Evolutionary conservation across 2,113 vertebrate species (phyloP), one percentile per base, ranked within the genome.

Genomic region (Colaptes auratus): DNA sequence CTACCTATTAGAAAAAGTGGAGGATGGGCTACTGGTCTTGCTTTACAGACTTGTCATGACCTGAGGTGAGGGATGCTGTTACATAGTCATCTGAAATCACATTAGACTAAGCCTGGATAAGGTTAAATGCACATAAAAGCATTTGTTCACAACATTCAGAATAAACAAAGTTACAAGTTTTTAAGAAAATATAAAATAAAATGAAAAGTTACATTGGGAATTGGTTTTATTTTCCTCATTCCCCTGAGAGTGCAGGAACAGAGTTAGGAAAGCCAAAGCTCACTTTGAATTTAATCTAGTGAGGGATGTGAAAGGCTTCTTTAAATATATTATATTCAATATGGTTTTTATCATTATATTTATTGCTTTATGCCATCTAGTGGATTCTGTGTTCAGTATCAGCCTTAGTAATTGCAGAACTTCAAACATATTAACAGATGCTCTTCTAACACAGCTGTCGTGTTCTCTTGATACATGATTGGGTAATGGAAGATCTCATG

Each of bases 301-400:
- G 36, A 69, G 35, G 33, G 17, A 46, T 64, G 56, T 52, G 17
- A 59, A 33, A 15, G 42, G 8, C 17, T 74, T 74, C 31, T 55
- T 69, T 53, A 70, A 21, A 4, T 64, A 23, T 20, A 31, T 28
- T 46, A 31, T 46, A 48, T 65, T 75, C 13, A 11, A 65, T 75
- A 21, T 28, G 35, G 1, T 12, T 92, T 92, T 89, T 88, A 58
- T 82, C 12, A 33, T 60, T 4, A 66, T 65, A 72, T 91, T 96
- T 95, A 89, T 92, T 96, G 60, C 88, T 96, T 89, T 94, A 93
- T 96, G 94, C 96, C 95, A 96, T 89, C 93, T 95, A 96, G 96
- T 96, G 95, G 95, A 90, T 77, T 93, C 55, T 85, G 48, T 2
- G 3, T 70, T 95, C 16, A 53, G 33, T 59, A 82, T 82, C 80